A percentile compares a stretch with the other conserved stretches of the same genome.
Conservation (phyloP, 2,888 invertebrate genomes). For the Alsophila aescularia region DNA sequence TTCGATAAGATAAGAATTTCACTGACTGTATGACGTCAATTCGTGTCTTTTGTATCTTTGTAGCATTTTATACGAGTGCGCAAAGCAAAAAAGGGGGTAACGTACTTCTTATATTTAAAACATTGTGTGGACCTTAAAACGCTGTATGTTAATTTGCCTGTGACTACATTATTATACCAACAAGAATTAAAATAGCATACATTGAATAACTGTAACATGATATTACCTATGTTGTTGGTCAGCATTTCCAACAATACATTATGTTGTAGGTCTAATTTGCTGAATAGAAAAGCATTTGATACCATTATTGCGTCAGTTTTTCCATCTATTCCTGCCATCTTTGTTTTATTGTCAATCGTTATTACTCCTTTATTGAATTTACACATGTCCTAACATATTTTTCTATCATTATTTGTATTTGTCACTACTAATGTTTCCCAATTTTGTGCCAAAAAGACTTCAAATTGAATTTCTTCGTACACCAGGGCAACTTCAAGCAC, state of each 20-base stretch:
- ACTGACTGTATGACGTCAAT: neutral
- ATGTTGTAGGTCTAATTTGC: neutral
- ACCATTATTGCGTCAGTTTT: neutral
- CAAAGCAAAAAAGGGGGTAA: slow-evolving; percentile 2
- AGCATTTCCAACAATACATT: neutral
- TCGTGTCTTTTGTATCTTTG: slow-evolving; percentile 2
- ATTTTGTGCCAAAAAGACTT: too few species aligned
- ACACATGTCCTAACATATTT: too few species aligned
- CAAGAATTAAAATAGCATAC: too few species aligned
- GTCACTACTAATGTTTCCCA: too few species aligned
- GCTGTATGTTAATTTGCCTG: too few species aligned
- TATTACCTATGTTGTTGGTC: too few species aligned
- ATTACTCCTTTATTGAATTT: neutral
- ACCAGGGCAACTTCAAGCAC: slow-evolving; percentile 86
- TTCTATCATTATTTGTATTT: too few species aligned
- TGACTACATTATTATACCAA: neutral
- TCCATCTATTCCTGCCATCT: neutral
- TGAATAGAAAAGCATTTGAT: neutral
- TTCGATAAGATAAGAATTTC: slow-evolving; percentile 15
- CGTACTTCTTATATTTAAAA: neutral
- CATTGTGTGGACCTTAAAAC: neutral
- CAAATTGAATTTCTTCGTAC: slow-evolving; percentile 34
- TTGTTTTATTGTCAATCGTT: neutral
- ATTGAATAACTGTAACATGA: neutral
- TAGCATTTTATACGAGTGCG: slow-evolving; percentile 8